Evolutionary conservation across 1,140 invertebrate genomes (phyloP).

Genomic region (Platyura marginata): DNA sequence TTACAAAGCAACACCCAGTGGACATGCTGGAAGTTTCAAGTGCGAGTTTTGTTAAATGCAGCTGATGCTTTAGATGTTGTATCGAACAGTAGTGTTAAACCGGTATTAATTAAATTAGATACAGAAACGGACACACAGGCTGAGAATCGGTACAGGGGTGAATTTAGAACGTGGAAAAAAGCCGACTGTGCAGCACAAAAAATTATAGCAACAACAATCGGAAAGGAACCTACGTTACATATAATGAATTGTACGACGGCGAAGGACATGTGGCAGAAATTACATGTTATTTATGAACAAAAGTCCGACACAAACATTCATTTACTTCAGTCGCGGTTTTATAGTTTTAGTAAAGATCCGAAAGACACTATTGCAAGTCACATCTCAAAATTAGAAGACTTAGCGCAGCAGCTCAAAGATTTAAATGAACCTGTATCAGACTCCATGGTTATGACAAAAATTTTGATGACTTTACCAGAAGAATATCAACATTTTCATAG

Average conservation of each 20-base stretch:
- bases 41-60: too few species aligned
- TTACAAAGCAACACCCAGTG: too few species aligned
- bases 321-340: conserved; percentile 15
- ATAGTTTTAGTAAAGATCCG: conserved; percentile 6
- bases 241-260: conserved; percentile 14
- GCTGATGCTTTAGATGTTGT: too few species aligned
- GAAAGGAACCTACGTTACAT: conserved; percentile 8
- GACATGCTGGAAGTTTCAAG: too few species aligned
- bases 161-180: conserved; percentile 5
- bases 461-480: conserved; percentile 15
- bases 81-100: too few species aligned
- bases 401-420: conserved; percentile 11
- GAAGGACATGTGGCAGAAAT: conserved; percentile 16
- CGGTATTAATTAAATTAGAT: too few species aligned
- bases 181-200: conserved; percentile 10
- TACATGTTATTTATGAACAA: conserved; percentile 15
- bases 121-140: too few species aligned
- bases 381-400: conserved; percentile 15
- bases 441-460: conserved; percentile 16
- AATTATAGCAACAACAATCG: conserved; percentile 11
- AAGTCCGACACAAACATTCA: conserved; percentile 12
- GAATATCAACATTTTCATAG: conserved; percentile 15
- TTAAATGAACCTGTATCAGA: conserved; percentile 13
- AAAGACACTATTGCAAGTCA: conserved; percentile 10
- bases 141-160: not conserved